Evolutionary conservation across 2,888 invertebrate genomes (phyloP), one percentile per base, ranked within the genome.

Genomic region (Nymphalis urticae): DNA sequence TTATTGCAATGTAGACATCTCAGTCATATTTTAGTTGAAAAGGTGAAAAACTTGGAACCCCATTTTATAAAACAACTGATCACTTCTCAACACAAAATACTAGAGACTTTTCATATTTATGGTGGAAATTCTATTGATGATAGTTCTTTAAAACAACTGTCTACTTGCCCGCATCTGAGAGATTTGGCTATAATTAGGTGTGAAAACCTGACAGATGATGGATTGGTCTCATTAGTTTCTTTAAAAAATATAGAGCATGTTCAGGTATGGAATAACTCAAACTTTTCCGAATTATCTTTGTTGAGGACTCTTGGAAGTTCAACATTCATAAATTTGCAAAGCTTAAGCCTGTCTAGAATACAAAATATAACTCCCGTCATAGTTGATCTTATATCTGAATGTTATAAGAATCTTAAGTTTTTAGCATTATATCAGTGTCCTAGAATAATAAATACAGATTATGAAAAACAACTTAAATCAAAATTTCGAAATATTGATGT

Each of bases 401-500:
- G 87, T 75, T 93, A 91, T 71, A 89, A 84, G 69, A 84, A 84
- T 71, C 78, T 93, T 0, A 88, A 84, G 70, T 92, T 92, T 77
- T 75, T 93, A 48, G 89, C 92, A 42, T 74, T 93, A 16, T 93
- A 93, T 70, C 88, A 89, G 69, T 93, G 93, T 73, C 89, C 89
- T 13, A 82, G 77, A 77, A 87, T 93, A 53, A 82, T 86, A 59
- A 84, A 87, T 71, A 85, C 84, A 24, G 88, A 89, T 77, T 90
- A 90, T 79, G 88, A 88, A 77, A 88, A 88, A 73, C 87, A 89
- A 74, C 77, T 92, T 16, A 88, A 88, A 74, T 82, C 86, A 2
- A 92, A 90, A 78, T 91, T 92, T 76, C 81, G 87, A 72, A 88
- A 90, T 78, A 88, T 90, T 75, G 87, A 90, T 75, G 86, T 92